Conservation (phyloP, 2,113 vertebrate genomes). For the Suncus etruscus region DNA sequence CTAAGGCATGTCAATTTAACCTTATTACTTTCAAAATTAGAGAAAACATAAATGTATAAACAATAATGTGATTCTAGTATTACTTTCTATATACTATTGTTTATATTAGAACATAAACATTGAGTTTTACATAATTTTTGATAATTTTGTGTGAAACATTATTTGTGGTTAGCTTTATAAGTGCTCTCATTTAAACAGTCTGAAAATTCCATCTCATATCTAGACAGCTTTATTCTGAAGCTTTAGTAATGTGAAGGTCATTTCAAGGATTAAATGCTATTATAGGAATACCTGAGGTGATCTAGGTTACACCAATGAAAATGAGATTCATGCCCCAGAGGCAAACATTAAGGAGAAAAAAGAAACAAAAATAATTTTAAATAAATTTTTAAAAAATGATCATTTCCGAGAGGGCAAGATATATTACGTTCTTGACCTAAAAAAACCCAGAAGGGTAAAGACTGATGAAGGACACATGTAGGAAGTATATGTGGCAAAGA, state of each 20-base stretch:
- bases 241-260: conserved; percentile 39
- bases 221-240: conserved; percentile 1
- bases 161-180: background rate
- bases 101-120: background rate
- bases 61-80: background rate
- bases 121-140: conserved; percentile 20
- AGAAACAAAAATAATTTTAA: conserved; percentile 24
- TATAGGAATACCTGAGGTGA: conserved; percentile 20
- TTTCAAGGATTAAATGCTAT: conserved; percentile 52
- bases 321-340: conserved; percentile 56
- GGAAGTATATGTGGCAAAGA: conserved; percentile 43
- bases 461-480: conserved; percentile 66
- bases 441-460: conserved; percentile 45
- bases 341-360: conserved; percentile 54
- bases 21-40: background rate
- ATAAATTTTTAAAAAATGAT: conserved; percentile 29
- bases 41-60: background rate
- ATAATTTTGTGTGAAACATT: background rate
- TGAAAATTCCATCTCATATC: conserved; percentile 17
- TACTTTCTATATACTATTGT: background rate
- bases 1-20: conserved; percentile 33
- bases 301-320: conserved; percentile 42
- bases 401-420: conserved; percentile 23
- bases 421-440: conserved; percentile 61
- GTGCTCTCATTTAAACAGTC: conserved; percentile 4